Conservation (phyloP, 2,888 invertebrate genomes). For the Hypena proboscidalis region DNA sequence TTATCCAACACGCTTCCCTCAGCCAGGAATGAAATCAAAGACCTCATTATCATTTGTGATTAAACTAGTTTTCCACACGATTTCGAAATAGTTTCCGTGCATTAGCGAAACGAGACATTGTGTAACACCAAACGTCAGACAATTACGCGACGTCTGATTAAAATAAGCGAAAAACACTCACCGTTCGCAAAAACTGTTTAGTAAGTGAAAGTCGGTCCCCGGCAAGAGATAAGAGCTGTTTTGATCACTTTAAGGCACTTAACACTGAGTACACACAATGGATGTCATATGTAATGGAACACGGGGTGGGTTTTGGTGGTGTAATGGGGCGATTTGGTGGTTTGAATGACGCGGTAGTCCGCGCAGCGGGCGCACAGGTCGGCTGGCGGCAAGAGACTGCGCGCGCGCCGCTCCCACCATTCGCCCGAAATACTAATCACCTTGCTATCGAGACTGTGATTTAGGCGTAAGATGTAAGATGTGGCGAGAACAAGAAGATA, state of each 20-base stretch:
- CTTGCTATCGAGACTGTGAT: conserved; percentile 77
- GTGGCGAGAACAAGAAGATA: too few species aligned
- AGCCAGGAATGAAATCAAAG: too few species aligned
- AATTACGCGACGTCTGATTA: conserved; percentile 68
- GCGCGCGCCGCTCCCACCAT: conserved; percentile 72
- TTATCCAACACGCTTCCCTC: too few species aligned
- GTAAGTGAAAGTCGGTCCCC: conserved; percentile 64
- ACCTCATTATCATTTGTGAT: too few species aligned
- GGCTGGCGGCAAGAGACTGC: conserved; percentile 81
- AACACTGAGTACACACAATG: conserved; percentile 70
- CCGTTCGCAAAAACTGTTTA: conserved; percentile 72
- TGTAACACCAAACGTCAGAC: conserved; percentile 56
- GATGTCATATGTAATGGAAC: conserved; percentile 51
- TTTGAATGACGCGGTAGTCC: conserved; percentile 70
- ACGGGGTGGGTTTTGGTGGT: conserved; percentile 56
- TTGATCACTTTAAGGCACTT: conserved; percentile 65
- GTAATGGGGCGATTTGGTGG: conserved; percentile 17
- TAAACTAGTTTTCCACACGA: conserved; percentile 17
- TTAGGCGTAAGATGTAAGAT: conserved; percentile 52
- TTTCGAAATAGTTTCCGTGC: conserved; percentile 55
- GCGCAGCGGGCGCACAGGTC: conserved; percentile 66
- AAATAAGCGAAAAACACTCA: conserved; percentile 73
- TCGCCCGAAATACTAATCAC: conserved; percentile 79
- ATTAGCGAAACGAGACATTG: conserved; percentile 61
- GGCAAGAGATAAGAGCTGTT: conserved; percentile 53